Conservation (phyloP, 2,888 invertebrate species). For the Ceratothoa steindachneri region DNA sequence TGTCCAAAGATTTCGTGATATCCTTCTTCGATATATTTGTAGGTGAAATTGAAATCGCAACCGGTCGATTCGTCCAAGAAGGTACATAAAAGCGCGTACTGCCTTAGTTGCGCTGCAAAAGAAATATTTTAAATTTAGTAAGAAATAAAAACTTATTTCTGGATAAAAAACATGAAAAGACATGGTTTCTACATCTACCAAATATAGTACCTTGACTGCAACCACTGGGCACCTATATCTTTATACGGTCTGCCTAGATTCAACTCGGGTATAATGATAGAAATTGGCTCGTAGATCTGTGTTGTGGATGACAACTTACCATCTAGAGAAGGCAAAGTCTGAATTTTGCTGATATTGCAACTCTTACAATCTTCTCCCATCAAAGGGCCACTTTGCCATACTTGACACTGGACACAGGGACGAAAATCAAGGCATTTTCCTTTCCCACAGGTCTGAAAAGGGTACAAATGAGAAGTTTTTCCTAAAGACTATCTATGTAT, state of each 20-base stretch:
- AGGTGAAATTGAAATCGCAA: constrained; percentile 33
- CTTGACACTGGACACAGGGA: constrained; percentile 89
- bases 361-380: constrained; percentile 64
- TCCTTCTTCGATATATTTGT: constrained; percentile 11
- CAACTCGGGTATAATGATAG: too few relatives aligned
- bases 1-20: constrained; percentile 11
- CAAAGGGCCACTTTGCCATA: constrained; percentile 70
- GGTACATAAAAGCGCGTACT: constrained; percentile 16
- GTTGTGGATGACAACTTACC: too few relatives aligned
- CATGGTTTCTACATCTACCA: too few relatives aligned
- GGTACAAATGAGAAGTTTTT: too few relatives aligned
- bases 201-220: too few relatives aligned
- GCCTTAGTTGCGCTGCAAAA: background rate
- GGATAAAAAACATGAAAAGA: too few relatives aligned
- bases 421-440: constrained; percentile 85
- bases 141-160: too few relatives aligned
- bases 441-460: constrained; percentile 77
- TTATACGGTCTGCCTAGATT: too few relatives aligned
- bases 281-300: too few relatives aligned
- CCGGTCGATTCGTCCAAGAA: constrained; percentile 26
- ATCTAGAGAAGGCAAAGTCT: too few relatives aligned
- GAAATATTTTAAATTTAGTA: background rate
- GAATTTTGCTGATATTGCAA: constrained; percentile 52
- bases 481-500: too few relatives aligned
- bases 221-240: too few relatives aligned